phyloP scores from a whole-genome alignment of 2,888 invertebrate genomes.

The Hirtodrosophila confusa region DNA sequence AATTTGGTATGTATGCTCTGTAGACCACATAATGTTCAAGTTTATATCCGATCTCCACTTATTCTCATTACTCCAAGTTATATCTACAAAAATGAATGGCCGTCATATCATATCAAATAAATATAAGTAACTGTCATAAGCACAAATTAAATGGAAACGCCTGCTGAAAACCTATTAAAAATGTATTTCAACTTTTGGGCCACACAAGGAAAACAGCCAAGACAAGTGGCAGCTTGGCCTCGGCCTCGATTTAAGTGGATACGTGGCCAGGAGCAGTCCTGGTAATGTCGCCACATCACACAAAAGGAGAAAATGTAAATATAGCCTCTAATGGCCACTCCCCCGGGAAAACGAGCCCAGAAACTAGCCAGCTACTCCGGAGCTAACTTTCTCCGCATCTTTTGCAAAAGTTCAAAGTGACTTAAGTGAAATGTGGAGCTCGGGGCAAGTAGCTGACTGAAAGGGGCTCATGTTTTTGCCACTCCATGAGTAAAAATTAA shows the following conservation, averaged over 20 bases:
- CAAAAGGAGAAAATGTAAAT: conserved; percentile 67
- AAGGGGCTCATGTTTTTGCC: conserved; percentile 32
- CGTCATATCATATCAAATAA: too few species aligned
- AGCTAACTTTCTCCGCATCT: conserved; percentile 62
- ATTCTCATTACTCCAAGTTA: too few species aligned
- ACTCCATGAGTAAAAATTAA: conserved; percentile 71
- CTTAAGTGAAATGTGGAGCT: conserved; percentile 74
- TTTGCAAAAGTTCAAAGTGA: conserved; percentile 69
- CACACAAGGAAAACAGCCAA: conserved; percentile 1
- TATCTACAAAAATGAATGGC: too few species aligned
- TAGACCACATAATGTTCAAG: too few species aligned
- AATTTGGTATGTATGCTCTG: too few species aligned
- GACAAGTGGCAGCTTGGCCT: conserved; percentile 13
- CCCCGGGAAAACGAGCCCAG: conserved; percentile 31
- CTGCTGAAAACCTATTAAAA: conserved; percentile 41
- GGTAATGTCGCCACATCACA: conserved; percentile 55
- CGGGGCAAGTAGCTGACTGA: conserved; percentile 18
- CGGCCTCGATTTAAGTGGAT: not conserved
- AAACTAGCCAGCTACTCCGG: conserved; percentile 54
- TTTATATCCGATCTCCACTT: too few species aligned
- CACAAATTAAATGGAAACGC: conserved; percentile 22
- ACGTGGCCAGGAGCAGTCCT: conserved; percentile 13
- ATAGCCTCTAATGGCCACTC: conserved; percentile 62
- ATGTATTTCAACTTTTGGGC: conserved; percentile 31
- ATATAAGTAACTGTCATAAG: not conserved